These are phyloP conservation scores for Protonemura montana DNA, from an alignment of 2,888 invertebrate genomes.

Conservation along the genomic window DNA sequence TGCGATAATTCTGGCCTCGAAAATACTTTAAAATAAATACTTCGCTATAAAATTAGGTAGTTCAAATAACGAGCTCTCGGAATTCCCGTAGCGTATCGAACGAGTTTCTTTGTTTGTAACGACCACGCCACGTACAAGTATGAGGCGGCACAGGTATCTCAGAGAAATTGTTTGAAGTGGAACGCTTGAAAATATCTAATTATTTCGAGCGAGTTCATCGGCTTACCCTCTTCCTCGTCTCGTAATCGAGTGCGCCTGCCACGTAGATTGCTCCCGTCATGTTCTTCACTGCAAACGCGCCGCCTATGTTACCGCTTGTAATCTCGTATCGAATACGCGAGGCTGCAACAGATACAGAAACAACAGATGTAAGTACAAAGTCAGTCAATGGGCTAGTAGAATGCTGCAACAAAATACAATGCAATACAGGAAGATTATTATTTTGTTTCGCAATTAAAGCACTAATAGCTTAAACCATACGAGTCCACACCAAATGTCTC, in stretches of 20 bases:
- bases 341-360: conserved; percentile 67
- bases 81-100: not conserved
- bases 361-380: not conserved
- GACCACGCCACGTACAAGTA: not conserved
- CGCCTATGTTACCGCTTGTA: conserved; percentile 98
- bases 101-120: not conserved
- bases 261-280: conserved; percentile 99
- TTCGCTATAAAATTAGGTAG: not conserved
- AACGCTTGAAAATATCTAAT: not conserved
- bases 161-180: not conserved
- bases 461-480: no score
- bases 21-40: not conserved
- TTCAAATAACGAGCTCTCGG: not conserved
- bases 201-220: not conserved
- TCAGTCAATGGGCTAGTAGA: no score
- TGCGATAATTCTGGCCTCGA: not conserved
- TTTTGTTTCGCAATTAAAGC: no score
- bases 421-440: no score
- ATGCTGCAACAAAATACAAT: no score
- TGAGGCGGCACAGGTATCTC: not conserved
- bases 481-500: no score
- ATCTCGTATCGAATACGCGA: conserved; percentile 99
- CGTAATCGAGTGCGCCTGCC: conserved; percentile 95
- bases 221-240: conserved; percentile 93
- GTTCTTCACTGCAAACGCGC: conserved; percentile 96